Evolutionary conservation across 2,888 invertebrate species (phyloP).

Genomic region (Limnephilus auricula): DNA sequence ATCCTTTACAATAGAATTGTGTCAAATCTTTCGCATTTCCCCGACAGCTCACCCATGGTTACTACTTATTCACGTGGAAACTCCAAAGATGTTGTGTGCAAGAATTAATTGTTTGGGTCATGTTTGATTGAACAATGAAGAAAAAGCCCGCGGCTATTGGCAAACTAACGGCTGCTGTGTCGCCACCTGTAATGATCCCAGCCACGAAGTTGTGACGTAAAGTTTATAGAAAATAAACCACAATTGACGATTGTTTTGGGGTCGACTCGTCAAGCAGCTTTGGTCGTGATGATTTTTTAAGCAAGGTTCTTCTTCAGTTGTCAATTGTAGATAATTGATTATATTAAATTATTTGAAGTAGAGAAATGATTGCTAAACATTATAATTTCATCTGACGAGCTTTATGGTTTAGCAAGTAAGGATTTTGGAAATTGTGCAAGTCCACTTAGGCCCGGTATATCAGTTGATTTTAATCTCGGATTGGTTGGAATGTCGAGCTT

Average conservation of each 20-base stretch:
- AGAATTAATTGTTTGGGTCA: constrained; percentile 2
- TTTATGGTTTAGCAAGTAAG: too few species aligned
- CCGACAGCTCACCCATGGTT: not conserved
- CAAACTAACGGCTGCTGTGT: not conserved
- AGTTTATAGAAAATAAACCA: not conserved
- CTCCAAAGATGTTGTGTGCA: not conserved
- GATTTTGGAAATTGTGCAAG: too few species aligned
- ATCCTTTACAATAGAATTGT: not conserved
- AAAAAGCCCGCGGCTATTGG: not conserved
- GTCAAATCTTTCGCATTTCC: not conserved
- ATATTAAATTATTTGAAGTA: too few species aligned
- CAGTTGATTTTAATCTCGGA: too few species aligned
- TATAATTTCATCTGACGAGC: too few species aligned
- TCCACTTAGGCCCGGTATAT: too few species aligned
- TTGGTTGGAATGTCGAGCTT: too few species aligned
- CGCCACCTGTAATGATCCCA: not conserved
- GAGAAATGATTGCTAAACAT: too few species aligned
- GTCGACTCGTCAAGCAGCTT: not conserved
- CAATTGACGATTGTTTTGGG: not conserved
- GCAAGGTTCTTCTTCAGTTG: not conserved
- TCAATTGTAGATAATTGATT: not conserved
- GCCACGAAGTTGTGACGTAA: not conserved
- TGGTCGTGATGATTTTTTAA: not conserved
- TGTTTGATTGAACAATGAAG: constrained; percentile 2
- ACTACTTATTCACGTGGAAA: not conserved